Evolutionary conservation across 2,888 invertebrate species (phyloP), one percentile per base, ranked within the genome.

Genomic region (Platycheirus rosarum): DNA sequence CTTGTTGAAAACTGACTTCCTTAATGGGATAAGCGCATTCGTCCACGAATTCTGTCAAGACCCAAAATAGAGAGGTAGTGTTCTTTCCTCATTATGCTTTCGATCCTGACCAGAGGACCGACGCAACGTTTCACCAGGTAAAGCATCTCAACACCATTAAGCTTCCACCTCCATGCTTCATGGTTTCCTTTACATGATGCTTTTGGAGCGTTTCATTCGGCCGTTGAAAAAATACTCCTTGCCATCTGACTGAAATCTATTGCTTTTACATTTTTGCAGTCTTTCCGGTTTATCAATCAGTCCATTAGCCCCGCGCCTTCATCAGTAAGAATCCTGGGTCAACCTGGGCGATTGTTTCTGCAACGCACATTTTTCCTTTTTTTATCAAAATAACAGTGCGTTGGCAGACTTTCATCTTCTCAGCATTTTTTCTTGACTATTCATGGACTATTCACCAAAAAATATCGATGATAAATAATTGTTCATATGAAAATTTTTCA

Each of bases 81-180:
- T 37, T 80, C 70, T 44, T 77, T 74, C 8, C 35, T 73, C 51
- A 78, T 75, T 68, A 74, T 78, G 16, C 75, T 51, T 32, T 51
- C 35, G 6, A 69, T 77, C 44, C 37, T 68, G 1, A 46, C 11
- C 18, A 84, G 13, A 8, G 66, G 70, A 8, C 84, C 62, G 29
- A 79, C 14, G 44, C 37, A 55, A 62, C n/a, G n/a, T n/a, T n/a
- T n/a, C n/a, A 84, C 77, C 84, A 78, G n/a, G 55, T 77, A 29
- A 84, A 63, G 5, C 57, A 57, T 9, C 46, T 35, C 55, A 11
- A 37, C 23, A 40, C 23, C 73, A 55, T 46, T 35, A 63, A 32
- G 26, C 42, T 63, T 8, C 62, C 62, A 0, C 71, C 49, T n/a
- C 71, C 51, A 18, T 60, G 62, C 42, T 71, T 63, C 14, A 51